A percentile compares a stretch with the other conserved stretches of the same genome.
Conservation (phyloP, 2,888 invertebrate species). For the Linyphia triangularis region DNA sequence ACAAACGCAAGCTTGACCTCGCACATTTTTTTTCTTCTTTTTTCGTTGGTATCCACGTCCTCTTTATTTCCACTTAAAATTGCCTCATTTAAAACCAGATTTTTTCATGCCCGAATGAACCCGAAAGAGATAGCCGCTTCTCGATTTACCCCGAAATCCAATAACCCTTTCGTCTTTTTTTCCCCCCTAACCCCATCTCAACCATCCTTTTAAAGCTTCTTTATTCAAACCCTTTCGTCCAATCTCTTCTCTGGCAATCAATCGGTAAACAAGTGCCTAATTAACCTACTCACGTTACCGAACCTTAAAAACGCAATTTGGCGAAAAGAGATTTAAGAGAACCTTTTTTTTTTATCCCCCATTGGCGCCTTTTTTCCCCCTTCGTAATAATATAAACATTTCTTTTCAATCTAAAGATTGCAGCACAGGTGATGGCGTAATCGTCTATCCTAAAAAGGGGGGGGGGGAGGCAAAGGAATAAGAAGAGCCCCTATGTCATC, state of each 20-base stretch:
- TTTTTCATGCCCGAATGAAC: constrained; percentile 1
- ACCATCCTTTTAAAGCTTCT: neutral
- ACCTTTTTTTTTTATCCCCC: neutral
- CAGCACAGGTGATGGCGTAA: constrained; percentile 1
- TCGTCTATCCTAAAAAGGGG: constrained; percentile 1
- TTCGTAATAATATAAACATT: neutral
- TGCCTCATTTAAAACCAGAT: constrained; percentile 38
- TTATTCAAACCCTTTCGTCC: neutral
- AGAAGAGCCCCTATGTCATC: constrained; percentile 7
- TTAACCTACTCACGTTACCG: constrained; percentile 51
- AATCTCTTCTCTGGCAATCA: constrained; percentile 24
- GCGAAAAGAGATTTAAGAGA: constrained; percentile 1
- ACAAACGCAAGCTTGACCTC: too few species aligned
- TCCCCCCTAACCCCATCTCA: neutral
- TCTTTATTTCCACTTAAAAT: constrained; percentile 21
- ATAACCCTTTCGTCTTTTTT: constrained; percentile 25
- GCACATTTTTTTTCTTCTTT: too few species aligned
- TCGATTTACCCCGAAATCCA: constrained; percentile 48
- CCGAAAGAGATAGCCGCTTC: constrained; percentile 32
- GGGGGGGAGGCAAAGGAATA: neutral
- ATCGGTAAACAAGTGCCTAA: constrained; percentile 46
- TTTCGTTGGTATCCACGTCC: too few species aligned
- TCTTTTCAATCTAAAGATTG: neutral
- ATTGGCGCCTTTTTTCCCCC: neutral
- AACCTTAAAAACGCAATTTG: constrained; percentile 41